These are phyloP conservation scores for Neelides folsomi DNA, from an alignment of 2,888 invertebrate species.

Conservation along the genomic window DNA sequence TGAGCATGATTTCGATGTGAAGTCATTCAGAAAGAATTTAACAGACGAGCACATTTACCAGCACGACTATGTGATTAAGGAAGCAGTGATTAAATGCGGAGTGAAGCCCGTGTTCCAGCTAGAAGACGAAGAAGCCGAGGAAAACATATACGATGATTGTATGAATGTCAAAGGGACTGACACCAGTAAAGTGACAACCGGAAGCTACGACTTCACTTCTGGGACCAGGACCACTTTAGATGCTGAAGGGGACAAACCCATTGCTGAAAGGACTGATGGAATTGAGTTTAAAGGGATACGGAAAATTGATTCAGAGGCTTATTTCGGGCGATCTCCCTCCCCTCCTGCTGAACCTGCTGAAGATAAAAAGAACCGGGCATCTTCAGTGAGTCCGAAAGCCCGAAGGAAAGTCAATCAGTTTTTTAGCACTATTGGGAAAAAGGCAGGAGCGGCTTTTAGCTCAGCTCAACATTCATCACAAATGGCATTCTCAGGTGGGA, in stretches of 20 bases:
- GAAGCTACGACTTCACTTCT: constrained; percentile 28
- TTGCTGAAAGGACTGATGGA: constrained; percentile 25
- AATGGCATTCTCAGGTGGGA: too few relatives aligned
- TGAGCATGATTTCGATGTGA: too few relatives aligned
- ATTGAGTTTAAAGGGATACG: constrained; percentile 33
- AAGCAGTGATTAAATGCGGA: neutral
- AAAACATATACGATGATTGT: constrained; percentile 32
- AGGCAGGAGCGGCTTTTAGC: constrained; percentile 32
- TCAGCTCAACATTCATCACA: constrained; percentile 5
- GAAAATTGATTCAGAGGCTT: constrained; percentile 32
- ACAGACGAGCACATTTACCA: too few relatives aligned
- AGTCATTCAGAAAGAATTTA: too few relatives aligned
- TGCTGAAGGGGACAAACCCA: constrained; percentile 14
- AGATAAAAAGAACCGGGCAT: constrained; percentile 21
- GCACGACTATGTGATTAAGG: too few relatives aligned
- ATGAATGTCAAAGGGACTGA: constrained; percentile 1
- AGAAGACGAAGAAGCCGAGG: constrained; percentile 17
- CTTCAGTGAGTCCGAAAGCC: constrained; percentile 28
- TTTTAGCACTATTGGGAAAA: constrained; percentile 33
- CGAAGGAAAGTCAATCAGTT: constrained; percentile 32
- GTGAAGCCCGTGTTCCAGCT: neutral
- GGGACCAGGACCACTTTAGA: constrained; percentile 11
- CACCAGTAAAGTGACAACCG: constrained; percentile 12
- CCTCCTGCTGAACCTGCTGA: constrained; percentile 9
- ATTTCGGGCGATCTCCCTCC: constrained; percentile 22